Base-by-base conservation (phyloP, 2,797 vertebrate species). In the Buceros bicornis region DNA sequence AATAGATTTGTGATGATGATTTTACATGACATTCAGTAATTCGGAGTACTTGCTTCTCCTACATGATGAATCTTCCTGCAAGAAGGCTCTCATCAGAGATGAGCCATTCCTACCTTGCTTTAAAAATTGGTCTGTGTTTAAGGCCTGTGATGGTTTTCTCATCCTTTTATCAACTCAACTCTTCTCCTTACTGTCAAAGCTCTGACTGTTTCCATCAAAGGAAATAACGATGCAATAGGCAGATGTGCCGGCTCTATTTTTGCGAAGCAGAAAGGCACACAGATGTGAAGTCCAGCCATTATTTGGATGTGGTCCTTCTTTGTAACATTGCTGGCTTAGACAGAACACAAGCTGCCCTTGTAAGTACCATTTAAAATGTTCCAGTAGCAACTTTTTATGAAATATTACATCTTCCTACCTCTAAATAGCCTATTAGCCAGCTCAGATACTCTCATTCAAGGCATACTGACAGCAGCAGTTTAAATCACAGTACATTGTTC, bases 401-500 rank as follows among this genome's bases (percentile, higher is more conserved):
- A 82, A 42, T 92, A 48, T 64, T 94, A 24, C 0, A 1, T 67
- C 10, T 77, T 57, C 13, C 81, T 92, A 65, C 71, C 13, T 91
- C 50, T 78, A 56, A 87, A 69, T 43, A 67, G 56, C 29, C 10
- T 28, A 47, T 69, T 93, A 97, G 48, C 29, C 72, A 95, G 28
- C 83, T 76, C 40, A 77, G 54, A 60, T 65, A 90, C 67, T 95
- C 51, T 28, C 26, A 4, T 31, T 81, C 20, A 57, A 87, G 56
- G 57, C 25, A 43, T 69, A 87, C 62, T 91, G 95, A 74, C 43
- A 88, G 87, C 51, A 96, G 48, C 71, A 95, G 58, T 70, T 82
- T 72, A 83, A 93, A 51, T 60, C 87, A 90, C 62, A 73, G 73
- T 94, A 29, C n/a, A 22, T 62, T 80, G 54, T 90, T 97, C 94